Evolutionary conservation across 2,797 vertebrate genomes (phyloP), one percentile per base, ranked within the genome.

Genomic region (Sebastes cheni): DNA sequence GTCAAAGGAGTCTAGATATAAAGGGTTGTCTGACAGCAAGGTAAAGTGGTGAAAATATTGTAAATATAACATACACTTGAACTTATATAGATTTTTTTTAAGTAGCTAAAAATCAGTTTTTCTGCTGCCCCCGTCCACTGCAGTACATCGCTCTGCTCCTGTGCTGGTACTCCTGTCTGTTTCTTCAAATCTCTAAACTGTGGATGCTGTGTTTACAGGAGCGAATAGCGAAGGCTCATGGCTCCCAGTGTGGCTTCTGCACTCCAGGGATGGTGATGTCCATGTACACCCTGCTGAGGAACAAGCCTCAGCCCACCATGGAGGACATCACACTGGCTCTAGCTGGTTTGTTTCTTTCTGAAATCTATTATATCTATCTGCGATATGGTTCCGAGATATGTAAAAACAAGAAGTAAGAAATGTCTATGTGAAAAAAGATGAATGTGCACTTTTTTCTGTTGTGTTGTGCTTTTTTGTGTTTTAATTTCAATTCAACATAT

Each of bases 261-360:
- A 97, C 97, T 0, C 97, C 98, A 0, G 98, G 97, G 52, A 97
- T 99, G 96, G 98, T 99, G 92, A 98, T 98, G 97, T 97, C 97
- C 73, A 95, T 96, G 93, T 99, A 98, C 69, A 32, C 96, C 0
- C 95, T 99, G 82, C 93, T 99, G 79, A 97, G 97, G 86, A 99
- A 97, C 89, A 89, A 94, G 4, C 94, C 90, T 0, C 92, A 95
- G 67, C 97, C 97, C 84, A 93, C 81, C 39, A 90, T 96, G 92
- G 95, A 96, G 1, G 96, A 98, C 82, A 92, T 97, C 75, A 90
- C 82, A 2, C 91, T 96, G 76, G 94, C 95, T 46, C 90, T 98
- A 20, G 96, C 90, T 2, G 96, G 97, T 97, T 34, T 22, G 10
- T 23, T 34, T 25, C n/a, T 2, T 25, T 4, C 8, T 54, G 6